Percentiles rank a stretch among this genome's conserved stretches.
These are phyloP conservation scores for Channa maculata DNA, from an alignment of 2,113 vertebrate species.

Conservation along the genomic window DNA sequence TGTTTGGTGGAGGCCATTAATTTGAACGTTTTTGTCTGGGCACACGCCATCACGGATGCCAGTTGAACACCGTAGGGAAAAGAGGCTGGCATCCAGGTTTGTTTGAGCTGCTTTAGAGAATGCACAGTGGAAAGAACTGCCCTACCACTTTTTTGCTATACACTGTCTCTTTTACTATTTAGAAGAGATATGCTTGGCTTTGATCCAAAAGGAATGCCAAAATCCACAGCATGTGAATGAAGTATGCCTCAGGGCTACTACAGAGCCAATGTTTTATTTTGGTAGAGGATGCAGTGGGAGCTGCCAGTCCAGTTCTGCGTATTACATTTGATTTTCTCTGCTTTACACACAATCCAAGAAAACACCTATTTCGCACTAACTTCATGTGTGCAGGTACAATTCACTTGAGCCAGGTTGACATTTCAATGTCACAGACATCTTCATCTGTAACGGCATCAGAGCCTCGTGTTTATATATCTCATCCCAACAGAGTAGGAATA, in stretches of 20 bases:
- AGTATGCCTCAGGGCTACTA: slow-evolving; percentile 45
- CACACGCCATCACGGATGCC: slow-evolving; percentile 38
- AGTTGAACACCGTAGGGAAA: slow-evolving; percentile 35
- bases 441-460: slow-evolving; percentile 30
- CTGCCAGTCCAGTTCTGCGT: slow-evolving; percentile 33
- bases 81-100: slow-evolving; percentile 12
- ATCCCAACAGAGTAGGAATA: slow-evolving; percentile 31
- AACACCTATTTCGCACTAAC: slow-evolving; percentile 3
- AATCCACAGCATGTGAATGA: slow-evolving; percentile 52
- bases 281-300: slow-evolving; percentile 13
- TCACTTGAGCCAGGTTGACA: slow-evolving; percentile 45
- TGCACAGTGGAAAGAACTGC: slow-evolving; percentile 11
- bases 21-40: slow-evolving; percentile 63
- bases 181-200: slow-evolving; percentile 33
- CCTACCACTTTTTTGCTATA: slow-evolving; percentile 26
- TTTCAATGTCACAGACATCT: slow-evolving; percentile 46
- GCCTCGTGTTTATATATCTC: slow-evolving; percentile 42
- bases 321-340: slow-evolving; percentile 38
- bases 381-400: slow-evolving; percentile 30
- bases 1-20: slow-evolving; percentile 75
- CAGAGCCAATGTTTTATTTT: slow-evolving; percentile 13
- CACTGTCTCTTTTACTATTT: slow-evolving; percentile 46
- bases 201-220: slow-evolving; percentile 47
- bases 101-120: slow-evolving; percentile 38
- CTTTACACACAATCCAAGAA: slow-evolving; percentile 32